A percentile compares a stretch with the other conserved stretches of the same genome.
These are phyloP conservation scores for Andrena praecox DNA, from an alignment of 2,888 invertebrate genomes.

Conservation along the genomic window DNA sequence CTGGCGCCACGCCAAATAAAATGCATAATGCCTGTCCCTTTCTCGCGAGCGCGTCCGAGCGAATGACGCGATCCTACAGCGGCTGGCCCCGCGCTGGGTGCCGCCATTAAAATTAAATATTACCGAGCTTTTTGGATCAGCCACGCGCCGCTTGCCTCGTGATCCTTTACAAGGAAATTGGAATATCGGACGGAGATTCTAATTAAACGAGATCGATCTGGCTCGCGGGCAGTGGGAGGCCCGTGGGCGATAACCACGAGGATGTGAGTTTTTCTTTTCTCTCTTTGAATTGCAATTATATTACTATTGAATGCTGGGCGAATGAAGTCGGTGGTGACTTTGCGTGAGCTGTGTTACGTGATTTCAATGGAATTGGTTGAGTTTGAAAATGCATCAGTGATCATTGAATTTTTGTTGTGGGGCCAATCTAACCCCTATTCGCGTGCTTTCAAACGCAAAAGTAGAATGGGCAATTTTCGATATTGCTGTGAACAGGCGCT, in stretches of 20 bases:
- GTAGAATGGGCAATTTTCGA: not conserved
- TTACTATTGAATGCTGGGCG: not conserved
- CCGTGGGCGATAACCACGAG: not conserved
- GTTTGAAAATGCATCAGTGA: no score
- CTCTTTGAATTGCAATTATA: constrained; percentile 11
- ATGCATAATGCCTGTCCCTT: constrained; percentile 47
- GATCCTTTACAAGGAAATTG: constrained; percentile 52
- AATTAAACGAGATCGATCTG: constrained; percentile 52
- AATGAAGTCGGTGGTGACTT: no score
- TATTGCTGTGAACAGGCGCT: not conserved
- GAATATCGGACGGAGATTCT: constrained; percentile 45
- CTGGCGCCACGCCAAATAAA: constrained; percentile 77
- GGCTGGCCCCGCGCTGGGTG: constrained; percentile 38
- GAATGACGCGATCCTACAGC: constrained; percentile 63
- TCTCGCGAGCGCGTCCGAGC: constrained; percentile 25
- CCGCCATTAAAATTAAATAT: constrained; percentile 68
- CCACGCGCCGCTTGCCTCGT: constrained; percentile 39
- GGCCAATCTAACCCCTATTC: no score
- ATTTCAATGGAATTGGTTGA: no score
- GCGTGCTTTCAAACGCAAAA: not conserved
- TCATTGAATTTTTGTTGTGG: no score
- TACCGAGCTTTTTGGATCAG: constrained; percentile 58
- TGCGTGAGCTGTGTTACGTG: no score
- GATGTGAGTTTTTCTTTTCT: not conserved
- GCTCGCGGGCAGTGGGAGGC: not conserved